phyloP scores from a whole-genome alignment of 2,888 invertebrate species.

The Oegoconia quadripuncta region DNA sequence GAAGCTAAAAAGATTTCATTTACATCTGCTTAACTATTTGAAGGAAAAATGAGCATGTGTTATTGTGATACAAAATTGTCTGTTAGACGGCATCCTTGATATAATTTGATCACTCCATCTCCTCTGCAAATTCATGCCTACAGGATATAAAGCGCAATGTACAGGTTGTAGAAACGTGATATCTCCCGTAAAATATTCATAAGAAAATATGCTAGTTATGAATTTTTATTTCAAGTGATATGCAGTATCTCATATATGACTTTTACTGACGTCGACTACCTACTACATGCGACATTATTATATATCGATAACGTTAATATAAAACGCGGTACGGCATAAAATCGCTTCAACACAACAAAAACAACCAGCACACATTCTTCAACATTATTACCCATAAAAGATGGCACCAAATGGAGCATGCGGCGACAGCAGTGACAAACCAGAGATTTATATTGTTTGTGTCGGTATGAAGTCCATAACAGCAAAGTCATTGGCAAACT shows the following conservation, averaged over 20 bases:
- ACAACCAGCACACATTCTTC: slow-evolving; percentile 14
- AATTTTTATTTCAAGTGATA: neutral
- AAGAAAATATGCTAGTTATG: neutral
- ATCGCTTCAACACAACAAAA: slow-evolving; percentile 12
- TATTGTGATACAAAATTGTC: too few relatives aligned
- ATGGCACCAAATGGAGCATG: slow-evolving; percentile 21
- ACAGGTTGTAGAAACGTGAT: too few relatives aligned
- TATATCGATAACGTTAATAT: too few relatives aligned
- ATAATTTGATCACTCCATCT: too few relatives aligned
- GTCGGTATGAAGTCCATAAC: slow-evolving; percentile 19
- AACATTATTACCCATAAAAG: slow-evolving; percentile 23
- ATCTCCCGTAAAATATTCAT: neutral
- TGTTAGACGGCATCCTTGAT: too few relatives aligned
- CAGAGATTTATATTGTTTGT: slow-evolving; percentile 17
- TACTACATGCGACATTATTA: too few relatives aligned
- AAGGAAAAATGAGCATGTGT: too few relatives aligned
- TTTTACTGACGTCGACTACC: neutral
- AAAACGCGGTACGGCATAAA: slow-evolving; percentile 6
- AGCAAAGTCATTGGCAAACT: slow-evolving; percentile 26
- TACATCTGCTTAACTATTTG: too few relatives aligned
- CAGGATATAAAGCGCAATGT: too few relatives aligned
- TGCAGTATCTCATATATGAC: neutral
- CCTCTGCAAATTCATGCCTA: too few relatives aligned
- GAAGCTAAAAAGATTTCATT: too few relatives aligned
- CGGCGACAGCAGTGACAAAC: slow-evolving; percentile 17